Evolutionary conservation across 2,113 vertebrate genomes (phyloP), one percentile per base, ranked within the genome.

Genomic region (Fregata magnificens): DNA sequence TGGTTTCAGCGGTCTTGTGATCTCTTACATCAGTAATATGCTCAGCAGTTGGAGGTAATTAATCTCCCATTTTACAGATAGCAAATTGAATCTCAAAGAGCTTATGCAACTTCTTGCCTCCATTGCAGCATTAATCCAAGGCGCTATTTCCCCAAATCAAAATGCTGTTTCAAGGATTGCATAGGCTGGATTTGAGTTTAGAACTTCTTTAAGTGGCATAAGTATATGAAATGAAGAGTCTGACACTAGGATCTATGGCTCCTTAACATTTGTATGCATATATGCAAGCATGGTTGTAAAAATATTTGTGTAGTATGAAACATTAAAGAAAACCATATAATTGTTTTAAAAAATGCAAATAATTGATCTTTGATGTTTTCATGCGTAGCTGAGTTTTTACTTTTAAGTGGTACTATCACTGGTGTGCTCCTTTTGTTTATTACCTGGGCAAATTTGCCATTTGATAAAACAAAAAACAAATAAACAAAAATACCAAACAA

Each of bases 381-480:
- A 13, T 67, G 25, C 10, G 2, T 72, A 88, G 65, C 5, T 44
- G 38, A 73, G 65, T 24, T 80, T 86, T 91, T 90, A 40, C 76
- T 95, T 87, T 82, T 86, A 86, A 82, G 70, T 74, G 31, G 31
- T 28, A 31, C 25, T 73, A 63, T 70, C 72, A 74, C 67, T 78
- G 61, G 24, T 72, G n/a, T 47, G 38, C 72, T 93, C 61, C 61
- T 76, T 90, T 90, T 90, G 44, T 83, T 87, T 95, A 56, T 94
- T 55, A 86, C 72, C 47, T 78, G 78, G 87, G 88, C 91, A 96
- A 91, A 96, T 97, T 86, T 87, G 88, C 94, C 38, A 47, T 73
- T 86, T 69, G 86, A 62, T 88, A 80, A 62, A 97, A 82, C 15
- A 77, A 87, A 82, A 88, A 34, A 8, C 55, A 92, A 93, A 67